Evolutionary conservation across 2,888 invertebrate genomes (phyloP).

Genomic region (Heteropelma amictum): DNA sequence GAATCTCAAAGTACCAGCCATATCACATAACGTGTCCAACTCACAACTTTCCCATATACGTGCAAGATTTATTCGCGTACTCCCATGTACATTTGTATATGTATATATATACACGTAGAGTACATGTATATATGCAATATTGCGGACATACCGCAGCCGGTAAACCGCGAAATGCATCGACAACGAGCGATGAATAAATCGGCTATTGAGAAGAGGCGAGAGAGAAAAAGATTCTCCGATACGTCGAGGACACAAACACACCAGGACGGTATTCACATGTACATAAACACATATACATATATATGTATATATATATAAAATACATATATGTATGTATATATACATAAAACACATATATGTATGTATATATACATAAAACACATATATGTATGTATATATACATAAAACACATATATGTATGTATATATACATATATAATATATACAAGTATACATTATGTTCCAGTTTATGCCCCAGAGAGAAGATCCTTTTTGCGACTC

Average conservation of each 20-base stretch:
- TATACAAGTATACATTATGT: too few species aligned
- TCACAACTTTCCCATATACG: conserved; percentile 17
- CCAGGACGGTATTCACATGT: conserved; percentile 9
- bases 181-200: conserved; percentile 48
- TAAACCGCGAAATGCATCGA: conserved; percentile 54
- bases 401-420: too few species aligned
- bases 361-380: too few species aligned
- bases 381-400: too few species aligned
- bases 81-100: not conserved
- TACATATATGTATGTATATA: too few species aligned
- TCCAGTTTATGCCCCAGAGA: conserved; percentile 7
- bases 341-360: too few species aligned
- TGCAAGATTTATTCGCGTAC: not conserved
- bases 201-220: conserved; percentile 20
- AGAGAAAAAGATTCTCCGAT: conserved; percentile 17
- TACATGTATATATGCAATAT: not conserved
- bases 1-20: conserved; percentile 18
- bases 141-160: conserved; percentile 13
- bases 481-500: conserved; percentile 30
- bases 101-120: not conserved
- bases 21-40: conserved; percentile 31
- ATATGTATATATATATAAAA: too few species aligned
- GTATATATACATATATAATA: too few species aligned
- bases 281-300: too few species aligned
- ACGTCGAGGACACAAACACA: conserved; percentile 8